A percentile compares a stretch with the other conserved stretches of the same genome.
Evolutionary conservation across 1,140 invertebrate genomes (phyloP).

Genomic region (Meloidogyne floridensis): DNA sequence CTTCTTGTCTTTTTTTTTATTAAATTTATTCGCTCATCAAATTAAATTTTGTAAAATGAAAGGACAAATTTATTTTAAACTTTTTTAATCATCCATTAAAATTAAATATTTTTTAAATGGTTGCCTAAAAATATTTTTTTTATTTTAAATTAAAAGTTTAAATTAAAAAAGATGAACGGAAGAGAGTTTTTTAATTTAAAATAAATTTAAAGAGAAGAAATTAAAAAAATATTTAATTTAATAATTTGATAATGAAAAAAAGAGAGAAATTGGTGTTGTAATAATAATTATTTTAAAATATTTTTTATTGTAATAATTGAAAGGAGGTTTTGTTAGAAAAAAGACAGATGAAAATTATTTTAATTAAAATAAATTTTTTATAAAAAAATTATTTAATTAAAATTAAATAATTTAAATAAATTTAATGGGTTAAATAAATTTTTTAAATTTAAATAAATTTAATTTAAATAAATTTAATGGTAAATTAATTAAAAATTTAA

Average conservation of each 20-base stretch:
- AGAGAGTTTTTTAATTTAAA: neutral
- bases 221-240: neutral
- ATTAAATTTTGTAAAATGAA: neutral
- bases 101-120: neutral
- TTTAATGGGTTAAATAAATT: neutral
- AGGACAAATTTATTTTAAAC: neutral
- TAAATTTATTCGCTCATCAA: neutral
- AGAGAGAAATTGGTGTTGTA: neutral
- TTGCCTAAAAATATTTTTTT: neutral
- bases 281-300: neutral
- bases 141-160: conserved; percentile 2
- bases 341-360: neutral
- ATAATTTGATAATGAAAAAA: neutral
- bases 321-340: neutral
- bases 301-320: neutral
- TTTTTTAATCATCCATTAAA: too few relatives aligned
- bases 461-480: too few relatives aligned
- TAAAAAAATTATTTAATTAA: neutral
- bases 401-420: neutral
- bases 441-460: too few relatives aligned
- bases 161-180: neutral
- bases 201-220: neutral
- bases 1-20: neutral
- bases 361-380: neutral
- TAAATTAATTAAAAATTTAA: too few relatives aligned